Base-by-base conservation (phyloP, 2,113 vertebrate species). In the Phaetusa simplex region DNA sequence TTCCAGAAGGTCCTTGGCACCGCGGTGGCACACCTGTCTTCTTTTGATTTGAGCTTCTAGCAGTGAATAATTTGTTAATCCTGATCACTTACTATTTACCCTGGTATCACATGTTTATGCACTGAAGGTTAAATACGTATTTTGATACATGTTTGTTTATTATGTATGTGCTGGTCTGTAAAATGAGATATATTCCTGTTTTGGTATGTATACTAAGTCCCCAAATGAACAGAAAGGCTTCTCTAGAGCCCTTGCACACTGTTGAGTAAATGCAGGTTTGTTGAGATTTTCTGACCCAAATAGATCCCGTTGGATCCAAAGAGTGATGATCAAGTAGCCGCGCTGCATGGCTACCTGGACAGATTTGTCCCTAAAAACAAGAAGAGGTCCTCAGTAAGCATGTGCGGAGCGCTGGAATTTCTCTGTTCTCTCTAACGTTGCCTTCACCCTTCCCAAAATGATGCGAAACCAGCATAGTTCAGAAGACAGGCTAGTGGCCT, bases 51-150 rank as follows among this genome's bases (percentile, higher is more conserved):
- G 90, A 90, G 55, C 42, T 80, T 93, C 71, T 82, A 74, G 85
- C 2, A 0, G 82, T 69, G 61, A 91, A 67, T 56, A 52, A 91
- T 90, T 91, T 86, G 76, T 93, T 94, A 77, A 92, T 91, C 84
- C 93, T 91, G 58, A 95, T 93, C 94, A 90, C 91, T 82, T 84
- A 42, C 82, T 93, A 69, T 94, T 93, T 96, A 88, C 95, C 97
- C 96, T 96, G 95, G 76, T 90, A 93, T 96, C 96, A 97, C 97
- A 96, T 95, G 96, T 97, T 96, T 94, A 96, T 97, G 97, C 97
- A 98, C 97, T 98, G 97, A 97, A 97, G 95, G 96, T 97, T 97
- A 96, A 97, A 97, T 95, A 82, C 16, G 85, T 95, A 92, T 96
- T 95, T 97, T 97, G 93, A 97, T 94, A 97, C 96, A 95, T 94